Conservation (phyloP, 2,797 vertebrate species). For the Xerus rutilus region DNA sequence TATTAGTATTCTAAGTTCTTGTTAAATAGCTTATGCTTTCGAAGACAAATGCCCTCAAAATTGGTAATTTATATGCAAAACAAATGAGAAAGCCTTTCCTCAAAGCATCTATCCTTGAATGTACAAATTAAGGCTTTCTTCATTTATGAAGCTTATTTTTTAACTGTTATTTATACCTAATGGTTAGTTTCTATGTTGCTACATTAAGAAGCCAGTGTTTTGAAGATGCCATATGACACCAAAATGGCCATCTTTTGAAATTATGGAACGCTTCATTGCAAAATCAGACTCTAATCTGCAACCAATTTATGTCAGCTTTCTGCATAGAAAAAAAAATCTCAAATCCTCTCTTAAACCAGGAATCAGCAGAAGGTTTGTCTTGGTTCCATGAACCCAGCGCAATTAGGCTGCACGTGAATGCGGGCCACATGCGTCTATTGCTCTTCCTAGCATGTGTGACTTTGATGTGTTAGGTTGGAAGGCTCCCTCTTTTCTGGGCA, state of each 20-base stretch:
- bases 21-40: constrained; percentile 76
- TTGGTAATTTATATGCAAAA: constrained; percentile 77
- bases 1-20: constrained; percentile 66
- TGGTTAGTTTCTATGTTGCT: constrained; percentile 79
- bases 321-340: constrained; percentile 84
- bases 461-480: constrained; percentile 93
- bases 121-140: constrained; percentile 77
- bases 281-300: constrained; percentile 88
- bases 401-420: constrained; percentile 91
- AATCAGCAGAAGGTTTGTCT: constrained; percentile 89
- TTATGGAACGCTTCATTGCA: constrained; percentile 86
- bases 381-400: constrained; percentile 88
- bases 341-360: constrained; percentile 87
- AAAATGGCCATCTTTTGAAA: constrained; percentile 87
- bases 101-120: constrained; percentile 77
- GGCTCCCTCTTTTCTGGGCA: constrained; percentile 90
- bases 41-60: constrained; percentile 77
- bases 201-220: constrained; percentile 84
- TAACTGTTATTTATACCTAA: constrained; percentile 78
- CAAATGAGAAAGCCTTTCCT: constrained; percentile 72
- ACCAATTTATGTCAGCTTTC: constrained; percentile 89
- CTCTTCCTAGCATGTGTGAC: constrained; percentile 92
- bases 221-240: constrained; percentile 80
- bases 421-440: constrained; percentile 91
- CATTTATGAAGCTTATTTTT: constrained; percentile 74